Base-by-base conservation (phyloP, 1,140 invertebrate genomes). In the Melanaphis sacchari region DNA sequence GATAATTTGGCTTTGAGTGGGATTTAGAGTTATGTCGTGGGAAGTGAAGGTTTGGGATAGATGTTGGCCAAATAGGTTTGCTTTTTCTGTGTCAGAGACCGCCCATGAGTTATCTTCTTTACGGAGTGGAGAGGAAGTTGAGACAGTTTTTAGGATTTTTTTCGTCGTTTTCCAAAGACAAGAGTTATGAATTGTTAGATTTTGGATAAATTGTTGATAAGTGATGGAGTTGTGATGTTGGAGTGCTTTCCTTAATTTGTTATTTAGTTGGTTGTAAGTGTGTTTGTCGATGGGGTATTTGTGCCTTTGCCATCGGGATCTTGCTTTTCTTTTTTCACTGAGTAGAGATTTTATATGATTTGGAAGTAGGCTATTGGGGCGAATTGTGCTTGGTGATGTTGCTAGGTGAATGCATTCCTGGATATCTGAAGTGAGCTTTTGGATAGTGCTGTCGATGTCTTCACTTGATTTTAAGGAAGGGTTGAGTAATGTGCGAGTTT, bases 31-130 rank as follows among this genome's bases (percentile, higher is more conserved):
- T 59, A 66, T 66, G 54, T 91, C 54, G 76, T 91, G 90, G 40
- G 46, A 54, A 9, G 38, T 91, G 38, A 91, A 91, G 26, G 59
- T 59, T 41, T 91, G 36, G 38, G 46, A 54, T 66, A 91, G 90
- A 66, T 91, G 90, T 41, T 59, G 52, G 40, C 52, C 90, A 24
- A 91, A 91, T 66, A 91, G 52, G 38, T 91, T 66, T 59, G 90
- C 52, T 59, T 66, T 91, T 41, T 54, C 90, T 11, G 36, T 66
- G 31, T 91, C 90, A 76, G 90, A 91, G 40, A 54, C 52, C 24
- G 26, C 52, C 90, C 90, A 91, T 36, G 52, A 31, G 36, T 66
- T 66, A 22, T 91, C 90, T 54, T 41, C 52, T 91, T 59, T 59
- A 38, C 52, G 52, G 54, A 91, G 38, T 36, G 90, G 90, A 54